Evolutionary conservation across 2,113 vertebrate genomes (phyloP).

Genomic region (Arizona elegans): DNA sequence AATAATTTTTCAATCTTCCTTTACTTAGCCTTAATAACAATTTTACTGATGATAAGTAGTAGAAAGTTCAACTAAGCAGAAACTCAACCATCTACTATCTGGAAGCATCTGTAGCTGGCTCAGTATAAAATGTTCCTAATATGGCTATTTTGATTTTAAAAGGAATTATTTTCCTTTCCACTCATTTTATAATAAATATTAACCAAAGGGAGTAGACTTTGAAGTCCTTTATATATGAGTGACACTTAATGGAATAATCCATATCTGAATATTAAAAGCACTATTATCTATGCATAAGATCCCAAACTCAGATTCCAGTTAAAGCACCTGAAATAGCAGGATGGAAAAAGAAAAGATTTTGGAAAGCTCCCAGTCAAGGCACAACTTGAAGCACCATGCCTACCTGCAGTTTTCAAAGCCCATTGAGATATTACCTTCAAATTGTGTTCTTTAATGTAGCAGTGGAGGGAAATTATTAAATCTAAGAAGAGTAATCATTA

Average conservation of each 20-base stretch:
- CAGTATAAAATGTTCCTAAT: background rate
- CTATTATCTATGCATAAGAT: background rate
- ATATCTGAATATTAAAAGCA: background rate
- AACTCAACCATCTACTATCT: background rate
- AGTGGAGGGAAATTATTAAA: background rate
- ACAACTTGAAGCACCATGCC: background rate
- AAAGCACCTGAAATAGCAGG: background rate
- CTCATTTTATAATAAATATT: background rate
- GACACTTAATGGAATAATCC: background rate
- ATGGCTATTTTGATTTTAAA: background rate
- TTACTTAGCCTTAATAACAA: conserved; percentile 32
- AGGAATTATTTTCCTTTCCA: background rate
- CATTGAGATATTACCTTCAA: background rate
- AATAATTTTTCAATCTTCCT: conserved; percentile 23
- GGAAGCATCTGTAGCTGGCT: background rate
- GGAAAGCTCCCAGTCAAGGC: background rate
- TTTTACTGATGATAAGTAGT: background rate
- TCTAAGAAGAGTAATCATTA: background rate
- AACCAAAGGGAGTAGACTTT: background rate
- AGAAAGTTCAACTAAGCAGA: background rate
- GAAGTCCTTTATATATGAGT: background rate
- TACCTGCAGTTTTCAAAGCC: background rate
- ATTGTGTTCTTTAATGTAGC: background rate
- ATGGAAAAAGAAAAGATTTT: background rate
- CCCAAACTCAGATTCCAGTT: background rate